Base-by-base conservation (phyloP, 2,888 invertebrate genomes). In the Drosophila hamatofila region DNA sequence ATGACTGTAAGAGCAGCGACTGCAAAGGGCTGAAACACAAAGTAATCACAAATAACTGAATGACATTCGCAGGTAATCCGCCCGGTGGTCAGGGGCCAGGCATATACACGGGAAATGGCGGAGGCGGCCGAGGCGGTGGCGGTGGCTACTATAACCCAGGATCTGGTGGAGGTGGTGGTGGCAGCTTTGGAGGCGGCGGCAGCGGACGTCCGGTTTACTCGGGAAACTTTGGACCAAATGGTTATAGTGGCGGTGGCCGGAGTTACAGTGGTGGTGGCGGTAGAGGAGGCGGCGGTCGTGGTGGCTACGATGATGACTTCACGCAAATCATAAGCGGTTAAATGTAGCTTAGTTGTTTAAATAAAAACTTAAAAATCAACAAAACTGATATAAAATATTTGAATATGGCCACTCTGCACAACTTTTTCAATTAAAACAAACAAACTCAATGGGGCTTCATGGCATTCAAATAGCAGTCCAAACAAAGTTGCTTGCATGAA, bases 11-110 rank as follows among this genome's bases (percentile, higher is more conserved):
- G 84, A 42, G 33, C 46, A 37, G 18, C 27, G 5, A 35, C 37
- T 21, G n/a, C 46, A 49, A 57, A 55, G 39, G 23, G 37, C 21
- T 37, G 35, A 27, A 16, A 23, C 12, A 27, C 9, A 18, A 55
- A 46, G 44, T 44, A 62, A 59, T 65, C 54, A 54, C 30, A 62
- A 67, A 80, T 52, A 64, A 39, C 65, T 67, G 63, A 72, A 72
- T 44, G 60, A 11, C 30, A 56, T 58, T 81, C 63, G 11, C 73
- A 85, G 84, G 84, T 81, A 85, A 85, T 73, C 84, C 84, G 3
- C 84, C 84, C 35, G 67, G 66, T 39, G 89, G 89, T 23, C 84
- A 77, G 66, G 65, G 68, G 2, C 89, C 87, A 1, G 89, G 89
- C 23, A 54, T 84, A 16, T 87, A 89, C 39, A 54, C 83, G 6